phyloP scores from a whole-genome alignment of 1,140 invertebrate species.

The Maconellicoccus hirsutus region DNA sequence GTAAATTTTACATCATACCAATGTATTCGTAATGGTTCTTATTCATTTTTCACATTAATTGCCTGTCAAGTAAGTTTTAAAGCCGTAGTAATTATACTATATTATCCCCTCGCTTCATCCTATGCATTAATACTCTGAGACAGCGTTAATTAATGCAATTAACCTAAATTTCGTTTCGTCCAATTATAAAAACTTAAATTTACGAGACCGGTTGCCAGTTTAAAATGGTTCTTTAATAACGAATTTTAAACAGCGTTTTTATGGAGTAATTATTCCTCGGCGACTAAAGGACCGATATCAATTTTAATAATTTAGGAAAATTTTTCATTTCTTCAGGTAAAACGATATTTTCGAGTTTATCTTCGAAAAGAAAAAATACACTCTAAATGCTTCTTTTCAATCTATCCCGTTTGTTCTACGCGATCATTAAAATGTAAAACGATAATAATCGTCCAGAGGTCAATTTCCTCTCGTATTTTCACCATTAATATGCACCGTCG shows the following conservation, averaged over 20 bases:
- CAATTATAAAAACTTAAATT: constrained; percentile 12
- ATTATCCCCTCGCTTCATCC: neutral
- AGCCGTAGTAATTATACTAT: constrained; percentile 11
- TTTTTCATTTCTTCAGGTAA: too few species aligned
- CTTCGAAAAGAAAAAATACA: too few species aligned
- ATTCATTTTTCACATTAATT: constrained; percentile 23
- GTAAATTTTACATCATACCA: neutral
- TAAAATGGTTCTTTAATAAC: neutral
- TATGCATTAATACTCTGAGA: neutral
- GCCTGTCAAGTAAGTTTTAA: constrained; percentile 13
- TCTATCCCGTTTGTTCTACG: too few species aligned
- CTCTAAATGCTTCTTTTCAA: too few species aligned
- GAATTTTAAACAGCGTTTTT: neutral
- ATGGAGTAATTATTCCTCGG: neutral
- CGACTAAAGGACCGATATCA: too few species aligned
- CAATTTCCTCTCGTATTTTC: too few species aligned
- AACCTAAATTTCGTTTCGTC: constrained; percentile 17
- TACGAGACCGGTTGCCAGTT: constrained; percentile 8
- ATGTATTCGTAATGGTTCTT: constrained; percentile 5
- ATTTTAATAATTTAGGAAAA: too few species aligned
- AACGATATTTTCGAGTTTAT: too few species aligned
- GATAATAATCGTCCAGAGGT: too few species aligned
- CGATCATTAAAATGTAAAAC: too few species aligned
- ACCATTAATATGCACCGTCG: too few species aligned
- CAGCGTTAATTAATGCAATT: constrained; percentile 19